phyloP scores from a whole-genome alignment of 1,140 invertebrate genomes.

The Eumeta japonica region DNA sequence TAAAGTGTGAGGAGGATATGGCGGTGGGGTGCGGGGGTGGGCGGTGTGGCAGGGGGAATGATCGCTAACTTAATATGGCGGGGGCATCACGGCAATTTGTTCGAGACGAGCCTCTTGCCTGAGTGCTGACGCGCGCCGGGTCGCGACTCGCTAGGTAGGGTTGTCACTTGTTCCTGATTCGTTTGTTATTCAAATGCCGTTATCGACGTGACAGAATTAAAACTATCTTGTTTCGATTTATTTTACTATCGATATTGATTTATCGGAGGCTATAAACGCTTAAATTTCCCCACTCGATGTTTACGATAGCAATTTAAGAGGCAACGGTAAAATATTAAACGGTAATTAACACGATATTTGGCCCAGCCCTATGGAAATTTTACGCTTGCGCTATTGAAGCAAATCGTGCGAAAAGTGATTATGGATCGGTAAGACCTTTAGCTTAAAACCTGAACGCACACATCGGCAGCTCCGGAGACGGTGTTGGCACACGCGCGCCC shows the following conservation, averaged over 20 bases:
- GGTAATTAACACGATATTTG: too few relatives aligned
- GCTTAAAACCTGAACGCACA: slow-evolving; percentile 28
- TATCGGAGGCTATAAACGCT: too few relatives aligned
- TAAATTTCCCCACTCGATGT: too few relatives aligned
- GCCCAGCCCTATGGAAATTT: slow-evolving; percentile 21
- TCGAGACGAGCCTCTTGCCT: slow-evolving; percentile 46
- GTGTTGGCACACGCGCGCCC: slow-evolving; percentile 14
- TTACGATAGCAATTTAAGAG: too few relatives aligned
- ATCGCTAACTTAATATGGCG: slow-evolving; percentile 52
- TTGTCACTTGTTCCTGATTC: too few relatives aligned
- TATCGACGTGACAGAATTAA: too few relatives aligned
- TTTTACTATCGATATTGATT: too few relatives aligned
- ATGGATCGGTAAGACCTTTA: slow-evolving; percentile 43
- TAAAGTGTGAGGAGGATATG: too few relatives aligned
- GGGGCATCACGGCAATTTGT: slow-evolving; percentile 52
- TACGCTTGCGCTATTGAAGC: slow-evolving; percentile 32
- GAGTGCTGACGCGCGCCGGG: slow-evolving; percentile 37
- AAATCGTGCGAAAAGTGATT: slow-evolving; percentile 47
- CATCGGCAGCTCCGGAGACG: neutral
- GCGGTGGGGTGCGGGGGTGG: neutral
- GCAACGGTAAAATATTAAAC: too few relatives aligned
- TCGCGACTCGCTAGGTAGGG: too few relatives aligned
- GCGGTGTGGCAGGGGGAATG: slow-evolving; percentile 22
- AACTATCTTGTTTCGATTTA: too few relatives aligned
- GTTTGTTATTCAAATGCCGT: too few relatives aligned